Evolutionary conservation across 1,140 invertebrate species (phyloP), one percentile per base, ranked within the genome.

Genomic region (Macrostomum lignano): DNA sequence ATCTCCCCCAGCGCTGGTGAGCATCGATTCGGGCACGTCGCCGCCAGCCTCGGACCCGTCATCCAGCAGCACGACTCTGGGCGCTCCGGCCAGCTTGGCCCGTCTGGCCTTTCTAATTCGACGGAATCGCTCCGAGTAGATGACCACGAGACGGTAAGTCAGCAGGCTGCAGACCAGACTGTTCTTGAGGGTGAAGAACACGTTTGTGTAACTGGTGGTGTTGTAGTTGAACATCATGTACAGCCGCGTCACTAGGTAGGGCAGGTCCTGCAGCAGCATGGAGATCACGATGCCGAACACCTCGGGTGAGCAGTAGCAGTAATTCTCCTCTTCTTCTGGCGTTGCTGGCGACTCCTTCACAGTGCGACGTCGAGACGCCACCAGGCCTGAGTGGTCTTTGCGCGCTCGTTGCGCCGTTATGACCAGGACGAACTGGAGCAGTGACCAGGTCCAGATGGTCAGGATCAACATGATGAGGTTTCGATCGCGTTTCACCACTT

Each of bases 401-500:
- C 74, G 54, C 0, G 71, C 71, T 51, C 76, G 71, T 3, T 74
- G 77, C 0, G 77, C 74, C 0, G 76, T 81, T 2, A 81, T 58
- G 2, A 82, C 75, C 17, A 81, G 69, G 0, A 75, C 78, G 48
- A 82, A 82, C 56, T 81, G 77, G 52, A 81, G 65, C 10, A 82
- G 55, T 21, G 73, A 77, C 72, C 75, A 74, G 1, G 75, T 74
- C 53, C 53, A 56, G 24, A 54, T 52, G 9, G 46, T 47, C 9
- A 56, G 41, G 9, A 55, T 49, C 11, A 48, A 40, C 11, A 46
- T 48, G 33, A 48, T 51, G 26, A 54, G 36, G 7, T 48, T 23
- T 22, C 35, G 32, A 36, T 54, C 51, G 34, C 48, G 42, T 19
- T 40, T 42, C 1, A 54, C 53, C 42, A 42, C 34, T 7, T 51